Base-by-base conservation (phyloP, 2,797 vertebrate genomes). In the Pitangus sulphuratus region DNA sequence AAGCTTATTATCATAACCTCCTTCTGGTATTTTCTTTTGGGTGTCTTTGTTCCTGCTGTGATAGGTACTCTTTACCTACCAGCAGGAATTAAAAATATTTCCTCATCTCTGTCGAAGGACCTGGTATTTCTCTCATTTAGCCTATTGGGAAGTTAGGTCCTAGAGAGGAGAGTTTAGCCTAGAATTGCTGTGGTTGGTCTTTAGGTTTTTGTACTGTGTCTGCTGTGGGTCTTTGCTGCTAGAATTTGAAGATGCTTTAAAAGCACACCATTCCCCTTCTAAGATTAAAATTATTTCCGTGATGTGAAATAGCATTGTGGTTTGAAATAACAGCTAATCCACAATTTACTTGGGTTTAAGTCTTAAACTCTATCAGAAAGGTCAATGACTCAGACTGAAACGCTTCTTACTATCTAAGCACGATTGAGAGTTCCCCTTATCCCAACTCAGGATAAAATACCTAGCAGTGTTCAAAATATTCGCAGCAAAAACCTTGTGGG, bases 1-100 rank as follows among this genome's bases (percentile, higher is more conserved):
- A 62, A 91, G 58, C 68, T 77, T 83, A 85, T 85, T 93, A 84
- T 57, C 95, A 89, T 79, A 84, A 72, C 78, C 64, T 81, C 84
- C 90, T 96, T 95, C 94, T 94, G 88, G 54, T 88, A 42, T 90
- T 88, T 93, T 89, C 77, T 79, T 85, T 12, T 44, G 66, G 26
- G 11, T 76, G 21, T 58, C 72, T 81, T 57, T 90, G 20, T 68
- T 94, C 81, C 70, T 84, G 74, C 76, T 80, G 68, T 45, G 53
- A n/a, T 58, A 78, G n/a, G 77, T 77, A 71, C 42, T 54, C 80
- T 87, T 87, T 81, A 60, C 33, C 54, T 87, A 71, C 54, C 69
- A 83, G 53, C 19, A 92, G 39, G 89, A 90, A 93, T 93, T 87
- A 65, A 74, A 92, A 7, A 4, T 58, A 65, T 79, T 94, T 91